phyloP scores from a whole-genome alignment of 2,888 invertebrate species.

The Torymus texanus region DNA sequence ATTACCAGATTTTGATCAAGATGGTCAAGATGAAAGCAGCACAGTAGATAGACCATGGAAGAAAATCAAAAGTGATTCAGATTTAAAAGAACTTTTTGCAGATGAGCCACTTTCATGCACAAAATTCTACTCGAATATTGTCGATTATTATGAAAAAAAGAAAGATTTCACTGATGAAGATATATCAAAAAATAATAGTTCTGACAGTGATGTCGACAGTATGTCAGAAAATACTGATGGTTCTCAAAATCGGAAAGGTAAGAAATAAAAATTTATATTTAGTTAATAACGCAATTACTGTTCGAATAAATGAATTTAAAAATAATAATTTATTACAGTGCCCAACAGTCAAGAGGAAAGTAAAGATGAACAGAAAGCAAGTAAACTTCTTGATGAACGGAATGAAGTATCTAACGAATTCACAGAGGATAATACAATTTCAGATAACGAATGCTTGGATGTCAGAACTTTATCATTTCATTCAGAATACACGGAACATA shows the following conservation, averaged over 20 bases:
- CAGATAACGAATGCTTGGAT: slow-evolving; percentile 61
- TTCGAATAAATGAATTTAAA: neutral
- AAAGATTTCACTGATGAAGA: slow-evolving; percentile 41
- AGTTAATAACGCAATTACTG: neutral
- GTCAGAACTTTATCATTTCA: slow-evolving; percentile 68
- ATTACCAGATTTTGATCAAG: slow-evolving; percentile 29
- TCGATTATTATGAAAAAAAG: slow-evolving; percentile 52
- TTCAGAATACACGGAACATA: slow-evolving; percentile 65
- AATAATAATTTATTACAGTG: slow-evolving; percentile 18
- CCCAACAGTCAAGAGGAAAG: slow-evolving; percentile 58
- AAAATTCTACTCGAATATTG: slow-evolving; percentile 51
- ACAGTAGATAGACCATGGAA: slow-evolving; percentile 55
- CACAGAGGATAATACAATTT: slow-evolving; percentile 24
- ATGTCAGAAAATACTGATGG: slow-evolving; percentile 18
- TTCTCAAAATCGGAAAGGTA: slow-evolving; percentile 22
- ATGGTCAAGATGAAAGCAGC: slow-evolving; percentile 51
- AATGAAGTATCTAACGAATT: slow-evolving; percentile 15
- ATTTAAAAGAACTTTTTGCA: slow-evolving; percentile 47
- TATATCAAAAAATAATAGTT: slow-evolving; percentile 32
- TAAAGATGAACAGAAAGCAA: slow-evolving; percentile 61
- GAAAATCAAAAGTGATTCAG: slow-evolving; percentile 53
- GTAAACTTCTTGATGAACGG: slow-evolving; percentile 57
- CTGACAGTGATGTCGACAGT: slow-evolving; percentile 49
- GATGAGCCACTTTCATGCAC: slow-evolving; percentile 48
- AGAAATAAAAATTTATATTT: slow-evolving; percentile 1